A percentile compares a stretch with the other conserved stretches of the same genome.
These are phyloP conservation scores for Trichoplusia ni DNA, from an alignment of 1,140 invertebrate species.

Conservation along the genomic window DNA sequence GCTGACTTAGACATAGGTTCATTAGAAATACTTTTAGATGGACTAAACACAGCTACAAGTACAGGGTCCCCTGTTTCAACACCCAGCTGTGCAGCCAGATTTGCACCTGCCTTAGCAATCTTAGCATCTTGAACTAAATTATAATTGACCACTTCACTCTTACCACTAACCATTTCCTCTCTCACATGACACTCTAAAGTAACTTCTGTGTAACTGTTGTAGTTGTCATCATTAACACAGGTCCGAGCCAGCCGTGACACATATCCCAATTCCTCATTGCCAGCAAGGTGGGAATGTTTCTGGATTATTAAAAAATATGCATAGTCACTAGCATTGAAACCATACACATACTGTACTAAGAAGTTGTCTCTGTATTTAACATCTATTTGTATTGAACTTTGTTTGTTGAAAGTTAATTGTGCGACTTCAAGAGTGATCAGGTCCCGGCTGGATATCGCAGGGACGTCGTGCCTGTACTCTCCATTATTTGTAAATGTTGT, in stretches of 20 bases:
- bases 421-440: slow-evolving; percentile 90
- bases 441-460: slow-evolving; percentile 93
- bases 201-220: slow-evolving; percentile 97
- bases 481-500: slow-evolving; percentile 96
- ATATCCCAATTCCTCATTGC: slow-evolving; percentile 94
- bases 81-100: slow-evolving; percentile 90
- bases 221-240: slow-evolving; percentile 96
- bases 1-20: slow-evolving; percentile 90
- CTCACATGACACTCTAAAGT: slow-evolving; percentile 91
- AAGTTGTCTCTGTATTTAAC: slow-evolving; percentile 97
- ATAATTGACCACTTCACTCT: slow-evolving; percentile 84
- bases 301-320: slow-evolving; percentile 98
- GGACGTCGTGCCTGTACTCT: slow-evolving; percentile 96
- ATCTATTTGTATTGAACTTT: slow-evolving; percentile 94
- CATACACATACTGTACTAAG: slow-evolving; percentile 96
- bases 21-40: slow-evolving; percentile 90
- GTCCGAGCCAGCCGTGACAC: slow-evolving; percentile 94
- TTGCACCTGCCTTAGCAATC: slow-evolving; percentile 89
- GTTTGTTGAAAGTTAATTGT: slow-evolving; percentile 92
- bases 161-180: slow-evolving; percentile 76
- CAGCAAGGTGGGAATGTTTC: slow-evolving; percentile 93
- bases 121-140: slow-evolving; percentile 96
- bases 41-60: slow-evolving; percentile 92
- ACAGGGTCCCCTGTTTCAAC: slow-evolving; percentile 89
- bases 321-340: slow-evolving; percentile 96